Evolutionary conservation across 2,888 invertebrate species (phyloP), one percentile per base, ranked within the genome.

Genomic region (Cenopis cana): DNA sequence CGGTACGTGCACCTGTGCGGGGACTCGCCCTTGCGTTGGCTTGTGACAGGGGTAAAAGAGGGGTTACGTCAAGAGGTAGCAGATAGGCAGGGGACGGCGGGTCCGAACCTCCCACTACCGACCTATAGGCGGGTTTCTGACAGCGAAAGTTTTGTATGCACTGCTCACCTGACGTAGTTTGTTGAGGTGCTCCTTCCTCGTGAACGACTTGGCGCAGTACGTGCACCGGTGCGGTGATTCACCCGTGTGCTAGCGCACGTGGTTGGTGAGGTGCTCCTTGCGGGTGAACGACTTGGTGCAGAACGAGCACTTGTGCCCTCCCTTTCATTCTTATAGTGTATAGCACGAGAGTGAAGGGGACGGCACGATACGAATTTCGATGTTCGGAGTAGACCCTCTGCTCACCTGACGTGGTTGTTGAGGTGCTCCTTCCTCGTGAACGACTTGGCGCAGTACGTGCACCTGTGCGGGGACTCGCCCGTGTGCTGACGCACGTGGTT

Each of bases 401-500:
- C n/a, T n/a, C n/a, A n/a, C n/a, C n/a, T n/a, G 2, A 24, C 24
- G 24, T 24, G 24, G 24, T 97, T 97, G 76, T 96, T 97, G 76
- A 97, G 94, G 88, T 97, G 97, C 86, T 97, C 97, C 89, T 97
- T 97, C 79, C 97, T 94, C 1, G 97, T 97, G 89, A 97, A 97
- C 52, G 96, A 96, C 86, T 97, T 97, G 78, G 96, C 95, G 93
- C 97, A 97, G 89, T 96, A 97, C 80, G 96, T 96, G 86, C 97
- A 97, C 76, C 97, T 95, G 83, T 97, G 97, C 73, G 97, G 97
- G 78, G 97, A 97, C 89, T 97, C 97, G 80, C 97, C 97, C 56
- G 97, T 97, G 88, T 49, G 36, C 81, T 94, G 90, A 96, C 95
- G 86, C 46, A 97, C 96, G 84, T 97, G 97, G 88, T 97, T 97